Conservation (phyloP, 2,888 invertebrate genomes). For the Uloborus plumipes region DNA sequence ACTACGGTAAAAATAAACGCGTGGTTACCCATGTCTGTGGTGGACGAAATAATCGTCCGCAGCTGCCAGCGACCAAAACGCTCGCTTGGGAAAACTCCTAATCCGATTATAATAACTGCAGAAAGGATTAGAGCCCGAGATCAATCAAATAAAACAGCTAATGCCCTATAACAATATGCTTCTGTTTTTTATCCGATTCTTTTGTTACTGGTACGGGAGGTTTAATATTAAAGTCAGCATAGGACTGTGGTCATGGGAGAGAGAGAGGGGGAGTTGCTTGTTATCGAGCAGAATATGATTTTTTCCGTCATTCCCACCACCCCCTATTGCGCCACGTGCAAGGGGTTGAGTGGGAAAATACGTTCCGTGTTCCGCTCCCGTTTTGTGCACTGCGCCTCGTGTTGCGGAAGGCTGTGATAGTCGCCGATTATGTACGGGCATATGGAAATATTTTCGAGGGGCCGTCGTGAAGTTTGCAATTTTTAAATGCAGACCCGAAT, state of each 20-base stretch:
- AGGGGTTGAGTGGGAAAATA: conserved; percentile 36
- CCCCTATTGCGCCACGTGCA: conserved; percentile 24
- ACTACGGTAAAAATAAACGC: no score
- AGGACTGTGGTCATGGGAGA: conserved; percentile 10
- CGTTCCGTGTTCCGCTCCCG: conserved; percentile 14
- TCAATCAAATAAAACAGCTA: conserved; percentile 40
- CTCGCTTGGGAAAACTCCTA: conserved; percentile 6
- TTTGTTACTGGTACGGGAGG: conserved; percentile 3
- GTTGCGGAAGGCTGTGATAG: conserved; percentile 27
- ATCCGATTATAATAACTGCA: conserved; percentile 46
- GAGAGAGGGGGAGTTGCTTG: conserved; percentile 11
- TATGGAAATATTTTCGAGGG: conserved; percentile 20
- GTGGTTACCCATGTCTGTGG: no score
- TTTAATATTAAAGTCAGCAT: conserved; percentile 29
- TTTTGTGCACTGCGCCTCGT: background rate
- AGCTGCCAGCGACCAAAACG: background rate
- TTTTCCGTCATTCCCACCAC: background rate
- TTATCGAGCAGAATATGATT: conserved; percentile 16
- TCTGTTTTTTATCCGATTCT: background rate
- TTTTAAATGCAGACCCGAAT: no score
- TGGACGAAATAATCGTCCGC: background rate
- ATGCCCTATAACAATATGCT: conserved; percentile 21
- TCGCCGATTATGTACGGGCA: conserved; percentile 35
- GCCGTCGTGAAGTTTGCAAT: no score
- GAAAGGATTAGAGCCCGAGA: conserved; percentile 37